Conservation (phyloP, 2,888 invertebrate species). For the Augochlorella aurata region DNA sequence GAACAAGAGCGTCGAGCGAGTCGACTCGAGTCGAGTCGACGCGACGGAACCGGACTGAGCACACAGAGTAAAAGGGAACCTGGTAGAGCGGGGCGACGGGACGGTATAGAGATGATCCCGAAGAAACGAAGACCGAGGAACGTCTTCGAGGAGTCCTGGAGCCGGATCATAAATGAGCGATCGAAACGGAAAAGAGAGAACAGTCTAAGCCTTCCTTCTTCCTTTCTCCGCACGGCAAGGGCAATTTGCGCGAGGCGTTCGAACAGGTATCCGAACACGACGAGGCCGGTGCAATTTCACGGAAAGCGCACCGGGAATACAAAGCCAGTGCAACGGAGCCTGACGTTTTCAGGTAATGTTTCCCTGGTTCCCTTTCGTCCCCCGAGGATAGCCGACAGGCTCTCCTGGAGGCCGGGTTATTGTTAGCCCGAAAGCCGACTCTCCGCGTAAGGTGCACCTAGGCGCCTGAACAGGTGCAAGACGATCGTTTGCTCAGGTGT, state of each 20-base stretch:
- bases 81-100: no score
- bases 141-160: constrained; percentile 49
- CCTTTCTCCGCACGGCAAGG: not conserved
- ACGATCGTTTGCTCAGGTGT: constrained; percentile 63
- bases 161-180: constrained; percentile 57
- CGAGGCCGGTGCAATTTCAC: constrained; percentile 56
- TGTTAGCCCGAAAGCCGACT: constrained; percentile 61
- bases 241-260: constrained; percentile 50
- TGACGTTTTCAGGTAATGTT: constrained; percentile 65
- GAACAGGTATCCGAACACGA: constrained; percentile 48
- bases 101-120: constrained; percentile 12
- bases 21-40: no score
- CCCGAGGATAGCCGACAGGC: constrained; percentile 7
- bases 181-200: constrained; percentile 56
- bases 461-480: constrained; percentile 57
- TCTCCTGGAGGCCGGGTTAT: constrained; percentile 56
- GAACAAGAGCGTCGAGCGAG: constrained; percentile 40
- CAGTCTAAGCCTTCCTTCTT: constrained; percentile 3
- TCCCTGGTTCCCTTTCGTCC: constrained; percentile 48
- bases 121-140: not conserved
- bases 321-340: constrained; percentile 44
- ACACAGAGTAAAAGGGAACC: not conserved
- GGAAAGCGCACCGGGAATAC: constrained; percentile 50
- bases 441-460: constrained; percentile 54
- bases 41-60: constrained; percentile 66